Percentiles rank a stretch among this genome's conserved stretches.
Conservation (phyloP, 2,113 vertebrate species). For the Chloropsis hardwickii region DNA sequence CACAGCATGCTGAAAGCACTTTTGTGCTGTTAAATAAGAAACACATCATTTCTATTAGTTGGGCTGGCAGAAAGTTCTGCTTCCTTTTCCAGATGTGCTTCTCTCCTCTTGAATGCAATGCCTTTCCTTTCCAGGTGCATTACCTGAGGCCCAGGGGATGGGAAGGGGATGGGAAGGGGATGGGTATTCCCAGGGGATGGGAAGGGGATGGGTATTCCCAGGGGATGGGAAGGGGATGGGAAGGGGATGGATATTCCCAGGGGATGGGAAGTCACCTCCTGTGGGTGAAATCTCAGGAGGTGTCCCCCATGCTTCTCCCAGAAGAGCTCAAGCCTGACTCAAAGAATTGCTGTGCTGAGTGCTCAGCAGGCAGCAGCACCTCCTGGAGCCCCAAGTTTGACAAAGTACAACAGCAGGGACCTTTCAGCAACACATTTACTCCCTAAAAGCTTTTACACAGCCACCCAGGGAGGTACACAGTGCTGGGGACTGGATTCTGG, state of each 20-base stretch:
- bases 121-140: not conserved
- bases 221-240: no score
- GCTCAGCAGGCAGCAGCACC: not conserved
- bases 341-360: not conserved
- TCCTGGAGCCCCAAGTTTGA: not conserved
- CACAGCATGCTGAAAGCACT: slow-evolving; percentile 46
- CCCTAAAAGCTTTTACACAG: not conserved
- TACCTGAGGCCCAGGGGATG: not conserved
- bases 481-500: not conserved
- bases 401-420: not conserved
- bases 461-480: not conserved
- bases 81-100: not conserved
- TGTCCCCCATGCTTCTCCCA: not conserved
- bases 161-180: no score
- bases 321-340: not conserved
- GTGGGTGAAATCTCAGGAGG: not conserved
- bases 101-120: not conserved
- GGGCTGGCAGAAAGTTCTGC: not conserved
- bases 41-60: not conserved
- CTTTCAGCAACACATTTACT: not conserved
- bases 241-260: no score
- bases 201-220: no score
- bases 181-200: no score
- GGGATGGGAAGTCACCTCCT: not conserved
- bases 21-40: not conserved